phyloP scores from a whole-genome alignment of 2,888 invertebrate species.

The Ditula angustiorana region DNA sequence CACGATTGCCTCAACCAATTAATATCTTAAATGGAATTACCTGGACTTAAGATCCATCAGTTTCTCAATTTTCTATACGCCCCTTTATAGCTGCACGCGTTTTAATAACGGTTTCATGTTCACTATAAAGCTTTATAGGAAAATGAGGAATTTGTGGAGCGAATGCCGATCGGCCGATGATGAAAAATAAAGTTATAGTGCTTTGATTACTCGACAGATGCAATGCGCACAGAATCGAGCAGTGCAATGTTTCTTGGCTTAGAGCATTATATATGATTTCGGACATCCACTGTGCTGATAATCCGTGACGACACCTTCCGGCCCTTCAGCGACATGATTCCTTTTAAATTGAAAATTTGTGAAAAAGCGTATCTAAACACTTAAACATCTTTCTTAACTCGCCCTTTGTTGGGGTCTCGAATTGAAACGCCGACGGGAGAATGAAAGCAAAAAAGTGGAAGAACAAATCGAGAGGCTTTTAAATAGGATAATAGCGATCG shows the following conservation, averaged over 20 bases:
- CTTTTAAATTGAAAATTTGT: slow-evolving; percentile 82
- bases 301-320: slow-evolving; percentile 83
- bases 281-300: slow-evolving; percentile 74
- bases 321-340: slow-evolving; percentile 78
- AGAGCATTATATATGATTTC: slow-evolving; percentile 41
- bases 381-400: slow-evolving; percentile 85
- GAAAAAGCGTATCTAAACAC: slow-evolving; percentile 84
- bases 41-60: slow-evolving; percentile 59
- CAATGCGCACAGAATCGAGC: slow-evolving; percentile 5
- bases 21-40: slow-evolving; percentile 79
- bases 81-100: slow-evolving; percentile 66
- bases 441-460: slow-evolving; percentile 69
- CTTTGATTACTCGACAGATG: slow-evolving; percentile 28
- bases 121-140: slow-evolving; percentile 55
- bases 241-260: slow-evolving; percentile 23
- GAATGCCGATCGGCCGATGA: slow-evolving; percentile 21
- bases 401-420: slow-evolving; percentile 76
- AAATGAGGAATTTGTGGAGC: slow-evolving; percentile 35
- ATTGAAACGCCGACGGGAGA: slow-evolving; percentile 79
- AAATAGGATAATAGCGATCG: slow-evolving; percentile 85
- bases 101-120: slow-evolving; percentile 62
- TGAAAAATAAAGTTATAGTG: slow-evolving; percentile 24
- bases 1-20: slow-evolving; percentile 67
- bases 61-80: slow-evolving; percentile 61
- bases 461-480: slow-evolving; percentile 85